Evolutionary conservation across 2,888 invertebrate species (phyloP), one percentile per base, ranked within the genome.

Genomic region (Geotrupes spiniger): DNA sequence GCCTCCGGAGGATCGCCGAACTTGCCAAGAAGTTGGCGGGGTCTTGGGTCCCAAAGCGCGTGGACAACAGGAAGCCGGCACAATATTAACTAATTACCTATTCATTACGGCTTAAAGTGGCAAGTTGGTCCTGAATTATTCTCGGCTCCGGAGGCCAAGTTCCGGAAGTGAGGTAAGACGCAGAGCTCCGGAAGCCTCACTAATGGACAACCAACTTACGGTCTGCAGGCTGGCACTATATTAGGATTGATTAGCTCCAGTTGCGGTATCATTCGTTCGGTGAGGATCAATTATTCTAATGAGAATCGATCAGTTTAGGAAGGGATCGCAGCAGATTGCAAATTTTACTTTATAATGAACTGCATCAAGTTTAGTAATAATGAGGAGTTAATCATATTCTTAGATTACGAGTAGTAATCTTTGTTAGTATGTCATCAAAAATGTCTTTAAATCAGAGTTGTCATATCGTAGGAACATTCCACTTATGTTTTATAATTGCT

Each of bases 71-170:
- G 69, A 69, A 69, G 68, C 68, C 51, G 17, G 46, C 65, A 66
- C 70, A 72, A 71, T 71, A 70, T 71, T 68, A 69, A 72, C 72
- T 73, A 73, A 74, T 74, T 74, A 74, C 72, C 73, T 73, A 74
- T 74, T 74, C 73, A 74, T 74, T 73, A 73, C 68, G 71, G 73
- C 71, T 73, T 73, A 72, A 67, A 73, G 73, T 73, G 72, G 73
- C 71, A 74, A 74, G 72, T 74, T 73, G 68, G 70, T 65, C 62
- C 66, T 73, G 73, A 73, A 74, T 73, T 73, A 73, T 73, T 73
- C 68, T 63, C 63, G 65, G 65, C 67, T 66, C 68, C 67, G 64
- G 65, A 63, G 65, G 63, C 67, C 66, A 65, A 69, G 66, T 70
- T 69, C 68, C 69, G 70, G 70, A 69, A 68, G 64, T 66, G 70